Conservation (phyloP, 1,140 invertebrate genomes). For the Diorhabda sublineata region DNA sequence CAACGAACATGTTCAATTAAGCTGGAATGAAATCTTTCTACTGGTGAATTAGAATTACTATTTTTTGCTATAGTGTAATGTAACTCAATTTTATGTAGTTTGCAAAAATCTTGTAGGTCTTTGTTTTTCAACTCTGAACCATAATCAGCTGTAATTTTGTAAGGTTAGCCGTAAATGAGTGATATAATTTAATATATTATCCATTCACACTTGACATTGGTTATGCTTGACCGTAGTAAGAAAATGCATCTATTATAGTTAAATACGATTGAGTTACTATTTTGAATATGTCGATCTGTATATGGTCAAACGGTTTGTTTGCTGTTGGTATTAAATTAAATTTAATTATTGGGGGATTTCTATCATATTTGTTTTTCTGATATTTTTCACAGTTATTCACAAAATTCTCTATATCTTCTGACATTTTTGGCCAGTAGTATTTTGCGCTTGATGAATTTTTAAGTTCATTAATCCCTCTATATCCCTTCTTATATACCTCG, state of each 20-base stretch:
- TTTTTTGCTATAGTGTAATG: background rate
- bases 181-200: slow-evolving; percentile 25
- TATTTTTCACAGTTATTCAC: too few relatives aligned
- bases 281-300: slow-evolving; percentile 36
- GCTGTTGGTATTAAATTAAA: background rate
- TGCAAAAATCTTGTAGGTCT: background rate
- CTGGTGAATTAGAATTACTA: slow-evolving; percentile 16
- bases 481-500: slow-evolving; percentile 28
- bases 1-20: slow-evolving; percentile 34
- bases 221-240: slow-evolving; percentile 38
- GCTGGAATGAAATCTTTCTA: slow-evolving; percentile 31
- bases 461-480: slow-evolving; percentile 30
- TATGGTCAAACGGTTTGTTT: slow-evolving; percentile 36
- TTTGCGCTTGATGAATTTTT: slow-evolving; percentile 15
- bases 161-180: slow-evolving; percentile 24
- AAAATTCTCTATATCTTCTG: slow-evolving; percentile 15
- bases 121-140: slow-evolving; percentile 28
- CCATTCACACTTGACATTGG: slow-evolving; percentile 22
- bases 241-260: slow-evolving; percentile 41
- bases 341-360: background rate
- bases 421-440: slow-evolving; percentile 29
- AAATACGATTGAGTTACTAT: slow-evolving; percentile 30
- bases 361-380: too few relatives aligned
- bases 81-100: slow-evolving; percentile 2
- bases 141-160: slow-evolving; percentile 25